phyloP scores from a whole-genome alignment of 2,113 vertebrate species.

The Rhombomys opimus region DNA sequence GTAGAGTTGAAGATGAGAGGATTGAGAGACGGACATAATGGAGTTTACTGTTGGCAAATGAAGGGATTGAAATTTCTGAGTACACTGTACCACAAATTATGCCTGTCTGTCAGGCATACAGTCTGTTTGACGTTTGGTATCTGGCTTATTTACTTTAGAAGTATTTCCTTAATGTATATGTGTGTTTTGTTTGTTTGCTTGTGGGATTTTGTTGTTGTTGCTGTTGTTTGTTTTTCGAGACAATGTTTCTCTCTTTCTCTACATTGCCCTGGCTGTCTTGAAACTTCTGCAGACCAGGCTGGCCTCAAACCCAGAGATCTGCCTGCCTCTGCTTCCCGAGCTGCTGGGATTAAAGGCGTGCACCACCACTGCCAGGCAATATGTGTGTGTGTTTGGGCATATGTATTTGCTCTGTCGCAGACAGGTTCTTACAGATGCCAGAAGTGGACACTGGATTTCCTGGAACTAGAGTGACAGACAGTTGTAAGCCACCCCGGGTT shows the following conservation, averaged over 20 bases:
- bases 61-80: background rate
- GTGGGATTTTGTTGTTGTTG: background rate
- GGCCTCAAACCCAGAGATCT: no score
- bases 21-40: background rate
- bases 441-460: background rate
- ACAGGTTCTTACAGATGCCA: background rate
- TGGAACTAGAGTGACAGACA: background rate
- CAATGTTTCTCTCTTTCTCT: no score
- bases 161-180: constrained; percentile 18
- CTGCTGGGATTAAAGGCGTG: no score
- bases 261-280: no score
- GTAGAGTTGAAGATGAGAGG: background rate
- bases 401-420: background rate
- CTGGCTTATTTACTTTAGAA: background rate
- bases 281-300: no score
- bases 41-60: background rate
- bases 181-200: background rate
- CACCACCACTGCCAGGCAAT: background rate
- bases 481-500: background rate
- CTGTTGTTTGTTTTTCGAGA: background rate
- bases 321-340: no score
- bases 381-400: background rate
- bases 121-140: background rate
- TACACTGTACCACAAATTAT: background rate
- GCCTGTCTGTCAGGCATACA: background rate